A percentile compares a stretch with the other conserved stretches of the same genome.
Evolutionary conservation across 2,113 vertebrate genomes (phyloP).

Genomic region (Delphinapterus leucas): DNA sequence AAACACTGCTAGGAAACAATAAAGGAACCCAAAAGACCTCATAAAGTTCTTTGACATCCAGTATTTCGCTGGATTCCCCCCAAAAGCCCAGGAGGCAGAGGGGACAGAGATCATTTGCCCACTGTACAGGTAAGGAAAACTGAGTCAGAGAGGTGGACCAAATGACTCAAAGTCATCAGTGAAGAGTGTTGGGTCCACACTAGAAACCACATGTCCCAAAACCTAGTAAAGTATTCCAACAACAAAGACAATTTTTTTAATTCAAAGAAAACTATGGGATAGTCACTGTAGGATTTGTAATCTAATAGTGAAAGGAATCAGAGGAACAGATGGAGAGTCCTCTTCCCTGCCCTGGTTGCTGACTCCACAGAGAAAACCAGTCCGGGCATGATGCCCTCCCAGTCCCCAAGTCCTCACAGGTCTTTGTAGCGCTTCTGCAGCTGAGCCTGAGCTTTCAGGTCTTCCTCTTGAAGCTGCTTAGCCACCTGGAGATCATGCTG

Average conservation of each 20-base stretch:
- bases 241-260: background rate
- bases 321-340: background rate
- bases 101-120: background rate
- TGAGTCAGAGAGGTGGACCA: background rate
- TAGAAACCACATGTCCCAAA: background rate
- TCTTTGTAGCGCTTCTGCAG: conserved; percentile 87
- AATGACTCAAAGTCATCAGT: background rate
- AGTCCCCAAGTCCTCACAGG: conserved; percentile 83
- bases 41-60: background rate
- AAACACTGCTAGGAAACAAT: background rate
- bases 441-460: conserved; percentile 88
- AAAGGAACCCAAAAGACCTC: background rate
- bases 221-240: background rate
- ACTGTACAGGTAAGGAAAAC: background rate
- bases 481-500: conserved; percentile 94
- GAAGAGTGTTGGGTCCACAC: background rate
- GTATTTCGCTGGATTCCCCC: background rate
- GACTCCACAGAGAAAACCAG: background rate
- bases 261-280: background rate
- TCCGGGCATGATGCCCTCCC: background rate
- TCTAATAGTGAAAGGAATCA: background rate
- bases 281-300: background rate
- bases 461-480: conserved; percentile 95
- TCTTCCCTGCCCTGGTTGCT: background rate
- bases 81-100: background rate